Percentiles rank a stretch among this genome's conserved stretches.
Evolutionary conservation across 1,140 invertebrate genomes (phyloP).

Genomic region (Argopecten irradians): DNA sequence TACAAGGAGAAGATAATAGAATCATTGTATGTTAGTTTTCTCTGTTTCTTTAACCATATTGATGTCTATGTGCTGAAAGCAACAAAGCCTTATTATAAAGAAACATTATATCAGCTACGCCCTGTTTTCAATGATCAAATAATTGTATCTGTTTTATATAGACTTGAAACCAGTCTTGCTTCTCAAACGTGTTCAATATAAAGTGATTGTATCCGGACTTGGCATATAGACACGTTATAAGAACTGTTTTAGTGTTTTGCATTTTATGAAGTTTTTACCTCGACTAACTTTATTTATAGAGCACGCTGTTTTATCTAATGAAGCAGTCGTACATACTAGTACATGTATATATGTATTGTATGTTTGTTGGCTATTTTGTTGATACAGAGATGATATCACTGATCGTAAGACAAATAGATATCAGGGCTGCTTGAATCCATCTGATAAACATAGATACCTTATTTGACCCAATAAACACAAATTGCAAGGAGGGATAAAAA

Average conservation of each 20-base stretch:
- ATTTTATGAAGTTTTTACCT: neutral
- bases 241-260: neutral
- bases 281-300: neutral
- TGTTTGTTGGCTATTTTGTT: too few relatives aligned
- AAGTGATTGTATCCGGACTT: neutral
- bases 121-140: neutral
- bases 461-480: too few relatives aligned
- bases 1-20: neutral
- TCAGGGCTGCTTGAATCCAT: too few relatives aligned
- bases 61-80: neutral
- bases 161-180: neutral
- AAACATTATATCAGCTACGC: neutral
- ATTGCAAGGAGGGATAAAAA: too few relatives aligned
- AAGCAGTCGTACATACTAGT: neutral
- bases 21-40: neutral
- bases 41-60: neutral
- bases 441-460: too few relatives aligned
- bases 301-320: neutral
- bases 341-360: too few relatives aligned
- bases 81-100: neutral
- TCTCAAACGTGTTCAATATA: neutral
- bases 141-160: neutral
- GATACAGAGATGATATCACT: too few relatives aligned
- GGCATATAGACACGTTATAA: neutral
- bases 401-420: too few relatives aligned